phyloP scores from a whole-genome alignment of 1,140 invertebrate genomes.

The Polypedilum pembai region DNA sequence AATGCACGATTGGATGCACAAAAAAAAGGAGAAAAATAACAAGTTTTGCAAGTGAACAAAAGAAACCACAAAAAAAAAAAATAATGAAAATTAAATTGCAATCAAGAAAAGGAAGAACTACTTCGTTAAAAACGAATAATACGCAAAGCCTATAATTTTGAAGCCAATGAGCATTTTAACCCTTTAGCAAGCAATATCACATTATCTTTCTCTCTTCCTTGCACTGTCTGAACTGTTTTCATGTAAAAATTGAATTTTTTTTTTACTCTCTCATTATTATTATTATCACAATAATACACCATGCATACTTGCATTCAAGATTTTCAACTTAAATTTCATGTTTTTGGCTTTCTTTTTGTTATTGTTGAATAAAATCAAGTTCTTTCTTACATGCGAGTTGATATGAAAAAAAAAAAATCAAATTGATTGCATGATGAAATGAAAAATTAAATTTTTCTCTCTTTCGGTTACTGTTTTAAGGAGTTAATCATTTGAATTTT shows the following conservation, averaged over 20 bases:
- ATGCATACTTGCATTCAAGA: conserved; percentile 5
- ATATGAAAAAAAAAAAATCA: too few relatives aligned
- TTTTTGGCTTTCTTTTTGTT: too few relatives aligned
- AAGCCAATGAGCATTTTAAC: conserved; percentile 25
- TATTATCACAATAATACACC: conserved; percentile 18
- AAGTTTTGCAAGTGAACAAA: conserved; percentile 6
- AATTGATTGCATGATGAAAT: too few relatives aligned
- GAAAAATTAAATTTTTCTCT: too few relatives aligned
- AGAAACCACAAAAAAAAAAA: conserved; percentile 2
- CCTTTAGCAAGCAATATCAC: conserved; percentile 22
- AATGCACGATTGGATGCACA: conserved; percentile 11
- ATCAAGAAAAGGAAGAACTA: conserved; percentile 18
- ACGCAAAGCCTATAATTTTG: conserved; percentile 20
- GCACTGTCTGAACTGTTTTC: background rate
- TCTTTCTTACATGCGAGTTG: too few relatives aligned
- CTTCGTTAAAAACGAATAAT: conserved; percentile 27
- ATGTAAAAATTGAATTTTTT: background rate
- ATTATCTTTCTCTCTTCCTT: background rate
- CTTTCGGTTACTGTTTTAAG: too few relatives aligned
- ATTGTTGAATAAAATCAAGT: too few relatives aligned
- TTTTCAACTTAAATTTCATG: too few relatives aligned
- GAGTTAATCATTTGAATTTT: too few relatives aligned
- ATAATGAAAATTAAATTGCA: conserved; percentile 24
- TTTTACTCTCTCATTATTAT: background rate
- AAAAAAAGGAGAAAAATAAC: background rate